Base-by-base conservation (phyloP, 2,797 vertebrate genomes). In the Enteromius afrohamiltoni region DNA sequence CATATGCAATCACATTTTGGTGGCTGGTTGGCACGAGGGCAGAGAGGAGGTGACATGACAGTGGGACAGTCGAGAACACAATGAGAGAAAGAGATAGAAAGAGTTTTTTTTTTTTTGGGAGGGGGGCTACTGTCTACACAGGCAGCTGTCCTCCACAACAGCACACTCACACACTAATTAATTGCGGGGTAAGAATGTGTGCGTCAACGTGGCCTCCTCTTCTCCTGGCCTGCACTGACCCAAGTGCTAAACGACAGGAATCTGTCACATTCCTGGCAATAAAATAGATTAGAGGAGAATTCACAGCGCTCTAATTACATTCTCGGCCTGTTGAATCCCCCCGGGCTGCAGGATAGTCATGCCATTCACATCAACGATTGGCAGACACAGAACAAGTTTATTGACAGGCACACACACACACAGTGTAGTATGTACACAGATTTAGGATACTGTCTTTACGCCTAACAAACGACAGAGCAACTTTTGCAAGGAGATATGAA, bases 11-110 rank as follows among this genome's bases (percentile, higher is more conserved):
- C 91, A 92, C 64, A 53, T 82, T 65, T 53, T 19, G 23, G 65
- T 6, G 29, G 83, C 40, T 14, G 62, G 29, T 86, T 85, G 86
- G 90, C 79, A 58, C 83, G 90, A 86, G 89, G 89, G 88, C 87
- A 89, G 83, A 92, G 89, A 84, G 83, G 89, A 93, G 91, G 92
- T 92, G 93, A 94, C 92, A 93, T 89, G 67, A 79, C 89, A 91
- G 86, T 86, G 86, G 90, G 91, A 86, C 90, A 90, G 89, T 91
- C 88, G 87, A 85, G 86, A 92, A 88, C 87, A 89, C 82, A 79
- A 86, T 90, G 89, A 89, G 88, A 89, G 87, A 78, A 82, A 87
- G 86, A 88, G 83, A 87, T 79, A 51, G 73, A 84, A 68, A 77
- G 81, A 69, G 79, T 23, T 62, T 77, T 9, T 40, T 40, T 34